These are phyloP conservation scores for Arvicanthis niloticus DNA, from an alignment of 2,113 vertebrate genomes.

Conservation along the genomic window DNA sequence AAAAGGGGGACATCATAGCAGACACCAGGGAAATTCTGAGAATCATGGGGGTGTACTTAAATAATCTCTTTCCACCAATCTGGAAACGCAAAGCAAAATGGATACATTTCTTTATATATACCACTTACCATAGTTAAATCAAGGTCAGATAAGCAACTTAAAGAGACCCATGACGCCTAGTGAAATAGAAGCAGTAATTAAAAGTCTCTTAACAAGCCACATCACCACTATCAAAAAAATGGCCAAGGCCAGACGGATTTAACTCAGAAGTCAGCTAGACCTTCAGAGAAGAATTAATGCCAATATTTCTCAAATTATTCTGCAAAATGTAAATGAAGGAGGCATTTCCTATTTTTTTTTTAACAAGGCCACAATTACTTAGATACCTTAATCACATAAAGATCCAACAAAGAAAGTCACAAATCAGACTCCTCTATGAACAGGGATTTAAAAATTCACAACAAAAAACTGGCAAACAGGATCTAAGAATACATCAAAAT, in stretches of 20 bases:
- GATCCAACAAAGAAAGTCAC: not conserved
- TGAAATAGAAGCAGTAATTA: not conserved
- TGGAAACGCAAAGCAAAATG: not conserved
- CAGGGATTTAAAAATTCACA: not conserved
- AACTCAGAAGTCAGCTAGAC: not conserved
- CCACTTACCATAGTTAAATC: not conserved
- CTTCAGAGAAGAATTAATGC: not conserved
- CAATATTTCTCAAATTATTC: not conserved
- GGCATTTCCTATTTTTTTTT: not conserved
- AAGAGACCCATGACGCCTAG: not conserved
- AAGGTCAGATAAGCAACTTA: not conserved
- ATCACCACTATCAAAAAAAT: not conserved
- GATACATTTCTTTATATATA: not conserved
- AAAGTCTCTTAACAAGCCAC: not conserved
- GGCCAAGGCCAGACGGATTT: not conserved
- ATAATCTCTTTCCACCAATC: not conserved
- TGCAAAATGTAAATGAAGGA: not conserved
- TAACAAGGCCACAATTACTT: not conserved
- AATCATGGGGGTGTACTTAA: not conserved
- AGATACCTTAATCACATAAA: not conserved
- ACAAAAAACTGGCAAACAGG: not conserved
- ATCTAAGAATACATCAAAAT: not conserved
- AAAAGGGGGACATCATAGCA: not conserved
- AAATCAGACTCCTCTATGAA: not conserved
- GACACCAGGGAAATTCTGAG: not conserved